Percentiles rank a stretch among this genome's conserved stretches.
Conservation (phyloP, 2,113 vertebrate genomes). For the Eonycteris spelaea region DNA sequence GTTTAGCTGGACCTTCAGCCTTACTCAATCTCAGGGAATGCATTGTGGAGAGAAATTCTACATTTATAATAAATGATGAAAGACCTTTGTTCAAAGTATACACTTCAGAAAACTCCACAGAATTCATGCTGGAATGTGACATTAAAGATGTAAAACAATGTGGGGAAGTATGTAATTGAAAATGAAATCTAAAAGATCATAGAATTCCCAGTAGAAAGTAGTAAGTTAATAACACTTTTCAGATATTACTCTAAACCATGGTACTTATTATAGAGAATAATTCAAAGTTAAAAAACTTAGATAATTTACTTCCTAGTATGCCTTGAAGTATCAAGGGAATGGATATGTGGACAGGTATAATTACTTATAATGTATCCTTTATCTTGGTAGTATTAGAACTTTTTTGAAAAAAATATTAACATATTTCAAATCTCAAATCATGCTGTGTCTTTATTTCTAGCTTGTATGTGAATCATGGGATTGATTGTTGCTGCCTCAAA, state of each 20-base stretch:
- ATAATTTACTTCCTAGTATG: background rate
- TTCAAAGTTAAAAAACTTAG: background rate
- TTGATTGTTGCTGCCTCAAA: too few relatives aligned
- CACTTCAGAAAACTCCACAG: background rate
- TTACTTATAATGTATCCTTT: background rate
- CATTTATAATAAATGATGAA: background rate
- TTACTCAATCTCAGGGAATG: background rate
- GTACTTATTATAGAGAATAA: background rate
- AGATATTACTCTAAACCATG: background rate
- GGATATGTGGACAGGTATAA: background rate
- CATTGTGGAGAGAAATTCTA: background rate
- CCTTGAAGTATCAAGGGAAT: background rate
- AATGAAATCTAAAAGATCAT: background rate
- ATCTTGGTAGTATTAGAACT: background rate
- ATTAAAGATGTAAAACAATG: background rate
- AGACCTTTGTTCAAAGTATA: background rate
- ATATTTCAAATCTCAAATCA: background rate
- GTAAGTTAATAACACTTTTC: background rate
- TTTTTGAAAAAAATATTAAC: background rate
- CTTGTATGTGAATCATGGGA: too few relatives aligned
- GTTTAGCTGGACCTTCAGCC: background rate
- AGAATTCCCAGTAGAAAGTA: background rate
- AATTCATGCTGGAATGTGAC: background rate
- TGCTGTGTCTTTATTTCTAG: background rate
- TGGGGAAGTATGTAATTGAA: background rate